Conservation (phyloP, 2,888 invertebrate genomes). For the Eilema caniola region DNA sequence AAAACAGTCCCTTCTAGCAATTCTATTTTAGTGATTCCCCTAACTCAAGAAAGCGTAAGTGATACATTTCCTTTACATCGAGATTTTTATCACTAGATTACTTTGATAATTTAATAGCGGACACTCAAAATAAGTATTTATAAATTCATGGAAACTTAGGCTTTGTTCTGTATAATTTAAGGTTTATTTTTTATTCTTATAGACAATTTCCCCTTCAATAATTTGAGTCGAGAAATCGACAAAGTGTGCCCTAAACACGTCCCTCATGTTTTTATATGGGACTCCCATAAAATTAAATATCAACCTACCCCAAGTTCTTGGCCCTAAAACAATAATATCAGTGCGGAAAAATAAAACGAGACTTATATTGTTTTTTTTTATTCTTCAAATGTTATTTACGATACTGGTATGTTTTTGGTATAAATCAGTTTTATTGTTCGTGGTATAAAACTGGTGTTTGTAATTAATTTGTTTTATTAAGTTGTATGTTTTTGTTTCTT, state of each 20-base stretch:
- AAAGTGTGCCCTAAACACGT: slow-evolving; percentile 54
- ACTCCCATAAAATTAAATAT: slow-evolving; percentile 61
- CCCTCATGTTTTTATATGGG: slow-evolving; percentile 64
- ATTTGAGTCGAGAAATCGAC: slow-evolving; percentile 53
- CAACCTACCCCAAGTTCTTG: slow-evolving; percentile 55
- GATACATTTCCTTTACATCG: slow-evolving; percentile 44
- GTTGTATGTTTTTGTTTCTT: not conserved
- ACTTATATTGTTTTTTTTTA: slow-evolving; percentile 52
- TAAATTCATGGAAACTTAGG: slow-evolving; percentile 1
- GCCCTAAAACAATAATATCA: slow-evolving; percentile 67
- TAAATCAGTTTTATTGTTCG: slow-evolving; percentile 22
- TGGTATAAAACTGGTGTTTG: not conserved
- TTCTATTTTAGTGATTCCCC: slow-evolving; percentile 26
- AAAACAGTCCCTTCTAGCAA: slow-evolving; percentile 13
- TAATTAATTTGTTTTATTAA: slow-evolving; percentile 10
- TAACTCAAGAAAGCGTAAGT: slow-evolving; percentile 35
- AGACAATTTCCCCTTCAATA: slow-evolving; percentile 41
- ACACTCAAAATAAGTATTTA: slow-evolving; percentile 40
- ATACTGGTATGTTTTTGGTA: slow-evolving; percentile 10
- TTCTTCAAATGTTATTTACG: slow-evolving; percentile 38
- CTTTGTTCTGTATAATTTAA: not conserved
- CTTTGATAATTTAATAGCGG: slow-evolving; percentile 51
- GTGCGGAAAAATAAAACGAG: slow-evolving; percentile 58
- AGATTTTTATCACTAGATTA: slow-evolving; percentile 53
- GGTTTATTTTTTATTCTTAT: slow-evolving; percentile 20